Conservation (phyloP, 2,888 invertebrate genomes). For the Caenorhabditis sinica region DNA sequence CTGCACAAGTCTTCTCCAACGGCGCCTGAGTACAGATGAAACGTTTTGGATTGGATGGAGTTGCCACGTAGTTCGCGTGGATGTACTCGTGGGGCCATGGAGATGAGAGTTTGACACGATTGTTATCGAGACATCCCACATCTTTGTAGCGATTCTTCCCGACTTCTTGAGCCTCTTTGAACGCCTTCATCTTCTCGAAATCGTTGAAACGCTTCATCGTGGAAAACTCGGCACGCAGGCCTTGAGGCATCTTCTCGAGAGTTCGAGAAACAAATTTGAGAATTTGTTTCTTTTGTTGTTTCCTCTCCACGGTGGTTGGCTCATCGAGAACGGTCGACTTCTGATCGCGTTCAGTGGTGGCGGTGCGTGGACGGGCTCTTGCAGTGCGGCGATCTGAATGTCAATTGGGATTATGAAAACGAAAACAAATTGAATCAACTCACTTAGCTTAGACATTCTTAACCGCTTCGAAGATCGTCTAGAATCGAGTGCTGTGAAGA, state of each 20-base stretch:
- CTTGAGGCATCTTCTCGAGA: slow-evolving; percentile 62
- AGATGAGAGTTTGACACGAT: slow-evolving; percentile 64
- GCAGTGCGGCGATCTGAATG: slow-evolving; percentile 25
- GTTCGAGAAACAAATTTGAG: slow-evolving; percentile 62
- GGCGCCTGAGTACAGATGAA: slow-evolving; percentile 75
- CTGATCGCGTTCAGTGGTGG: slow-evolving; percentile 6
- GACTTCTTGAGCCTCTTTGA: slow-evolving; percentile 54
- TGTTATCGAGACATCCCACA: slow-evolving; percentile 70
- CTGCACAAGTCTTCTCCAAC: slow-evolving; percentile 68
- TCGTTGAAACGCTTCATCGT: slow-evolving; percentile 64
- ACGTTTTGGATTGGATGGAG: slow-evolving; percentile 58
- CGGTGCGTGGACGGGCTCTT: not conserved
- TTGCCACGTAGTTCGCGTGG: slow-evolving; percentile 72
- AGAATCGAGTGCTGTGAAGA: not conserved
- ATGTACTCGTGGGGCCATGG: slow-evolving; percentile 69
- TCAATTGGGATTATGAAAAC: not conserved
- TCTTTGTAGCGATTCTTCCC: slow-evolving; percentile 70
- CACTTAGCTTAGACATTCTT: slow-evolving; percentile 4
- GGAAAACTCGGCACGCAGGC: slow-evolving; percentile 66
- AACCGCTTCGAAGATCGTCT: slow-evolving; percentile 11
- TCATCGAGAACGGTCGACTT: slow-evolving; percentile 16
- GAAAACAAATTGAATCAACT: not conserved
- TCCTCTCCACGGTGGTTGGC: slow-evolving; percentile 14
- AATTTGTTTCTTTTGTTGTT: slow-evolving; percentile 40
- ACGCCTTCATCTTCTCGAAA: slow-evolving; percentile 66